A percentile compares a stretch with the other conserved stretches of the same genome.
Conservation (phyloP, 37 sponge, comb jelly and placozoan species). For the Hormiphora californensis region DNA sequence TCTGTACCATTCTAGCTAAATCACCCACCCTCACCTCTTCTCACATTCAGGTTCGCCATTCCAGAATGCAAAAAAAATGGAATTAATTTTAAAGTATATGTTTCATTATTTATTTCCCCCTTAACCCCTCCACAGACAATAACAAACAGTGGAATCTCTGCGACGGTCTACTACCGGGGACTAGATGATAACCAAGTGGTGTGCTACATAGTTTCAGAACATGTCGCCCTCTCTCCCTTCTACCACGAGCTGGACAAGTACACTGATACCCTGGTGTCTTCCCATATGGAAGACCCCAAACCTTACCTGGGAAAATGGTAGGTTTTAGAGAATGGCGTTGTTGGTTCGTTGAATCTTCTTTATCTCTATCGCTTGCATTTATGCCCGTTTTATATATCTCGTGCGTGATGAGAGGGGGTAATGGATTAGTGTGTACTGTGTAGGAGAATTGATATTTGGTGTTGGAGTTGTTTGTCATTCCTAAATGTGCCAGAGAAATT, state of each 20-base stretch:
- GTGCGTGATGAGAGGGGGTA: no score
- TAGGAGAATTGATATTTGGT: no score
- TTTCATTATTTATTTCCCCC: neutral
- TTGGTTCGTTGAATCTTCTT: no score
- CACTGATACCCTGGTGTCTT: neutral
- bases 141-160: neutral
- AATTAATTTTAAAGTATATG: neutral
- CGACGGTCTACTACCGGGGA: neutral
- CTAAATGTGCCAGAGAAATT: no score
- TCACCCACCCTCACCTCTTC: conserved; percentile 8
- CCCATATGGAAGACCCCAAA: neutral
- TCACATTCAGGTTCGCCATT: conserved; percentile 14
- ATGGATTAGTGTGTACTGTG: no score
- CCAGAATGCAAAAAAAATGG: no score
- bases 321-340: no score
- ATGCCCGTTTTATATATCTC: no score
- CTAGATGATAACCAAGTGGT: neutral
- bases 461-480: no score
- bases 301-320: conserved; percentile 9
- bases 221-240: conserved; percentile 15
- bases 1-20: neutral
- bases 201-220: neutral
- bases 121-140: neutral
- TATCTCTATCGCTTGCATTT: no score
- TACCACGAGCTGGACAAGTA: conserved; percentile 51